phyloP scores from a whole-genome alignment of 2,113 vertebrate genomes.

The Scomber scombrus region DNA sequence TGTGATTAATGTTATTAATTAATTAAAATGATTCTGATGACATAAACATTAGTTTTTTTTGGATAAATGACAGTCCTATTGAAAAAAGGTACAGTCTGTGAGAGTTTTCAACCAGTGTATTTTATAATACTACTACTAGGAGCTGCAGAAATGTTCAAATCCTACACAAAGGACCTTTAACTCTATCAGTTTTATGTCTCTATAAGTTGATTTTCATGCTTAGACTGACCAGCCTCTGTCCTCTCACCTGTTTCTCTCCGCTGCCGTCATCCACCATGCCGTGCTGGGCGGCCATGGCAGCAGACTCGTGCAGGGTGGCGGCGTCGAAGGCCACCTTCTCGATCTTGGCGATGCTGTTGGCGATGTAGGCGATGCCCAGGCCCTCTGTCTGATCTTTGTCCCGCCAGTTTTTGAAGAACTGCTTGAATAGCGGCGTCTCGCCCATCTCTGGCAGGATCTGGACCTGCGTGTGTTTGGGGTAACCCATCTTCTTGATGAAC shows the following conservation, averaged over 20 bases:
- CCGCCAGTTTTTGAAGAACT: conserved; percentile 99
- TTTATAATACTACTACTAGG: too few species aligned
- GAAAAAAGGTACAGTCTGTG: too few species aligned
- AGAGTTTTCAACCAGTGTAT: too few species aligned
- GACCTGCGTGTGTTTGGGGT: conserved; percentile 95
- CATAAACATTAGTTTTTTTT: too few species aligned
- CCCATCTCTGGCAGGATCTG: conserved; percentile 94
- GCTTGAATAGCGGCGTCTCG: conserved; percentile 97
- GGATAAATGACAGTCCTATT: too few species aligned
- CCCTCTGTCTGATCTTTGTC: conserved; percentile 94
- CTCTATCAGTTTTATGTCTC: too few species aligned
- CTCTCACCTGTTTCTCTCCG: conserved; percentile 90
- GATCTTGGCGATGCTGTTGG: conserved; percentile 94
- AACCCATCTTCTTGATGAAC: conserved; percentile 97
- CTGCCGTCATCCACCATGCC: conserved; percentile 95
- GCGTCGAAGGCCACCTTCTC: conserved; percentile 94
- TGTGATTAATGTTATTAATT: too few species aligned
- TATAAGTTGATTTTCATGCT: too few species aligned
- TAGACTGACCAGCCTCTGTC: not conserved
- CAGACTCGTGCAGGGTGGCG: conserved; percentile 89
- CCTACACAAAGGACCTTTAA: too few species aligned
- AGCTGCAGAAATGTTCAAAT: too few species aligned
- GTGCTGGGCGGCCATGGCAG: conserved; percentile 96
- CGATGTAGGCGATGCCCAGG: conserved; percentile 90
- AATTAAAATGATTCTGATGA: too few species aligned